Evolutionary conservation across 2,113 vertebrate species (phyloP), one percentile per base, ranked within the genome.

Genomic region (Mobula birostris): DNA sequence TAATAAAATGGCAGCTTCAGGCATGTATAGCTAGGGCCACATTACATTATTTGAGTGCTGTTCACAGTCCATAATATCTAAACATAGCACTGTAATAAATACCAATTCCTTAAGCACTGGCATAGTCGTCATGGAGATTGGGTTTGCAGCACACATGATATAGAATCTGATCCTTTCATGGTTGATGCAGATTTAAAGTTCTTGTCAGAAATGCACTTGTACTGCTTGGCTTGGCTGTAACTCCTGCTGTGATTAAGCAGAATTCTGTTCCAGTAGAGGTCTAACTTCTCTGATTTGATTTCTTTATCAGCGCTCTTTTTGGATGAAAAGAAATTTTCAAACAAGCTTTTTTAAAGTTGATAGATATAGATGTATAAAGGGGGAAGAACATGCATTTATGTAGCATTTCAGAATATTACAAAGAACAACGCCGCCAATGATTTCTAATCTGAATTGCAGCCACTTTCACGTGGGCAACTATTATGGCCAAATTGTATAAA

Each of bases 71-170:
- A 63, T n/a, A n/a, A 88, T 32, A 66, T 63, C 29, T 66, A 90
- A 90, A 63, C 61, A 66, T 17, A n/a, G 61, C 61, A 36, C 58
- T 68, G 85, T 15, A 90, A 90, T 90, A 90, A 90, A 90, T 90
- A 90, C 85, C 61, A 66, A 29, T 90, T 90, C 85, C 61, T 90
- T 90, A 63, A 90, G 85, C 61, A n/a, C 85, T 32, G 61, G 61
- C 85, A 87, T 58, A 90, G 85, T 90, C 85, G 85, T 90, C 85
- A 90, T 90, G 85, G 85, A 90, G 85, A 90, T 90, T 90, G 85
- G 66, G 85, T 90, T 90, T 90, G 29, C 85, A 32, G 14, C 85
- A 66, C 61, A 90, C 85, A 90, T 66, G 85, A 90, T 90, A 90
- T 90, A 36, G 85, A 66, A 90, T 90, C 85, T 66, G 61, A 90